These are phyloP conservation scores for Drosophila albomicans DNA, from an alignment of 1,140 invertebrate species.

Conservation along the genomic window DNA sequence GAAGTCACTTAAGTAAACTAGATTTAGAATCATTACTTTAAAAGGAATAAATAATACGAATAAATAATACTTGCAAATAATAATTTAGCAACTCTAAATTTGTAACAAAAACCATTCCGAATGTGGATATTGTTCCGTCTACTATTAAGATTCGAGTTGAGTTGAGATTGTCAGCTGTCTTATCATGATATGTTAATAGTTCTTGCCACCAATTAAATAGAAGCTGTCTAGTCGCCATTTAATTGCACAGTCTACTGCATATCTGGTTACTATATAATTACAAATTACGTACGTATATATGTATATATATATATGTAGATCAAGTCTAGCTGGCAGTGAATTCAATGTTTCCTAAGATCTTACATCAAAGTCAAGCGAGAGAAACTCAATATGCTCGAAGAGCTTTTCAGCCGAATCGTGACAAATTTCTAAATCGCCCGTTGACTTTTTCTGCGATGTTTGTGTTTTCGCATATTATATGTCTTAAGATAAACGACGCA, in stretches of 20 bases:
- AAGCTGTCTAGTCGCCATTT: conserved; percentile 1
- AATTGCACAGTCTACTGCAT: not conserved
- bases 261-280: not conserved
- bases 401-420: conserved; percentile 54
- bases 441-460: conserved; percentile 12
- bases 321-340: not conserved
- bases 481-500: conserved; percentile 44
- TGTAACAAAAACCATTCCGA: too few relatives aligned
- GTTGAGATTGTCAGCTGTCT: conserved; percentile 2
- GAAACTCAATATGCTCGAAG: conserved; percentile 43
- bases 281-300: not conserved
- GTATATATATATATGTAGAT: not conserved
- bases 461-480: conserved; percentile 19
- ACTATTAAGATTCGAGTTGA: not conserved
- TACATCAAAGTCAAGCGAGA: conserved; percentile 23
- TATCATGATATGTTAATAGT: conserved; percentile 1
- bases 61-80: too few relatives aligned
- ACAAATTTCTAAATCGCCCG: conserved; percentile 59
- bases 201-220: not conserved
- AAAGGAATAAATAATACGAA: too few relatives aligned
- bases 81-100: too few relatives aligned
- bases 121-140: too few relatives aligned
- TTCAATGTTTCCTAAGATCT: conserved; percentile 1
- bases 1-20: not conserved
- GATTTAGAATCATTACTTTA: too few relatives aligned